These are phyloP conservation scores for Phycodurus eques DNA, from an alignment of 2,113 vertebrate genomes.

Conservation along the genomic window DNA sequence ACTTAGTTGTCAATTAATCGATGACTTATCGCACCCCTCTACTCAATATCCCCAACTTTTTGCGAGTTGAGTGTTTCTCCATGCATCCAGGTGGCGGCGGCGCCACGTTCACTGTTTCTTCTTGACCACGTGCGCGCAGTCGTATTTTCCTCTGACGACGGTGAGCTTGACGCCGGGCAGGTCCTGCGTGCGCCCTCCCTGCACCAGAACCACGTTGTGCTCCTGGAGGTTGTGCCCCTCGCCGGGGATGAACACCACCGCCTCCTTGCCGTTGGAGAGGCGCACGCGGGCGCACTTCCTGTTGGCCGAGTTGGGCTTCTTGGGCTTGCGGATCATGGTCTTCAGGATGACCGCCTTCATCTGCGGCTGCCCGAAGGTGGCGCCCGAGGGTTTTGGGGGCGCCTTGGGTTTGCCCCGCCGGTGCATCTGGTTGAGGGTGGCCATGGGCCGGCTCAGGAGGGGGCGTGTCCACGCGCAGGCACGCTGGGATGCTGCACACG, in stretches of 20 bases:
- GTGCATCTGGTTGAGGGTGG: slow-evolving; percentile 94
- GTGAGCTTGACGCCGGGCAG: slow-evolving; percentile 88
- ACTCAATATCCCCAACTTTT: no score
- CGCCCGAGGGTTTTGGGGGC: background rate
- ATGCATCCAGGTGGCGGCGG: background rate
- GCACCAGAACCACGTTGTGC: slow-evolving; percentile 85
- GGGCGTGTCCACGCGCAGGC: slow-evolving; percentile 46
- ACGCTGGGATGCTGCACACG: slow-evolving; percentile 48
- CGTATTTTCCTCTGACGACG: slow-evolving; percentile 78
- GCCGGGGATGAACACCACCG: slow-evolving; percentile 82
- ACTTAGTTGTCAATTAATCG: no score
- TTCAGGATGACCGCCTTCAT: slow-evolving; percentile 86
- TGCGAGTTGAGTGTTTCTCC: background rate
- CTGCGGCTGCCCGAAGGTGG: slow-evolving; percentile 80
- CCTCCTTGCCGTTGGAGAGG: slow-evolving; percentile 85
- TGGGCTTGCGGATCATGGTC: slow-evolving; percentile 89
- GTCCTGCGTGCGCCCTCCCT: slow-evolving; percentile 88
- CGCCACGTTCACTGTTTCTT: slow-evolving; percentile 65
- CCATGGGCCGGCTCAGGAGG: slow-evolving; percentile 74
- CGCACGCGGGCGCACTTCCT: slow-evolving; percentile 86
- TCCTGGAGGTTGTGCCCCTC: slow-evolving; percentile 95
- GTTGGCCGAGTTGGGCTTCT: slow-evolving; percentile 95
- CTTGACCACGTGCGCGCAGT: slow-evolving; percentile 80
- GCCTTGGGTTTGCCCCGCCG: slow-evolving; percentile 71
- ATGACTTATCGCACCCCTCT: no score